Evolutionary conservation across 2,797 vertebrate genomes (phyloP).

Genomic region (Pseudocheirus occidentalis): DNA sequence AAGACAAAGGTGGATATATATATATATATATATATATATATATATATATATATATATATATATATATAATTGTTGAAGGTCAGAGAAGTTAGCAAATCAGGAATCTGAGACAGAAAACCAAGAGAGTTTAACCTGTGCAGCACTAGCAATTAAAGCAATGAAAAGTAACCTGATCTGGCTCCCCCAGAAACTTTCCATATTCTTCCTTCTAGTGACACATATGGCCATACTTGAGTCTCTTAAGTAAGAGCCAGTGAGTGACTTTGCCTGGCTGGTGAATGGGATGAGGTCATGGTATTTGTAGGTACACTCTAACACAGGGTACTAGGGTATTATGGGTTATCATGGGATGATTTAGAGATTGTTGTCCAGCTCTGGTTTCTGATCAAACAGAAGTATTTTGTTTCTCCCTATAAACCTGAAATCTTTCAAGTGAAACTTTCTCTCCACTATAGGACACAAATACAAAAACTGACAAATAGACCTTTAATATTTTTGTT

Average conservation of each 20-base stretch:
- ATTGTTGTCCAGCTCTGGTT: background rate
- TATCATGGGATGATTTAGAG: background rate
- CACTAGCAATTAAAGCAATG: background rate
- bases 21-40: background rate
- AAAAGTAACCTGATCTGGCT: background rate
- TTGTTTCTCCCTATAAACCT: too few relatives aligned
- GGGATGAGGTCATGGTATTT: background rate
- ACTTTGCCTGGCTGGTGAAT: background rate
- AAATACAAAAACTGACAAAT: background rate
- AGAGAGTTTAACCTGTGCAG: background rate
- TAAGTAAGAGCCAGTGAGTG: background rate
- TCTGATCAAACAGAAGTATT: background rate
- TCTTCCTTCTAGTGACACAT: background rate
- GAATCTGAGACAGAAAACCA: background rate
- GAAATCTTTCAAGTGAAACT: too few relatives aligned
- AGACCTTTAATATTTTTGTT: background rate
- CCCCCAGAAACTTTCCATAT: background rate
- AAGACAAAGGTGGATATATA: background rate
- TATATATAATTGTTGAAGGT: background rate
- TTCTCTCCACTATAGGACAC: background rate
- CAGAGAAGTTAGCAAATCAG: background rate
- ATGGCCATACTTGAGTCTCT: background rate
- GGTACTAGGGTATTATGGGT: background rate
- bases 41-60: background rate
- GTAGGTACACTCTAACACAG: background rate